A percentile compares a stretch with the other conserved stretches of the same genome.
These are phyloP conservation scores for Nesogale talazaci DNA, from an alignment of 2,113 vertebrate species.

Conservation along the genomic window DNA sequence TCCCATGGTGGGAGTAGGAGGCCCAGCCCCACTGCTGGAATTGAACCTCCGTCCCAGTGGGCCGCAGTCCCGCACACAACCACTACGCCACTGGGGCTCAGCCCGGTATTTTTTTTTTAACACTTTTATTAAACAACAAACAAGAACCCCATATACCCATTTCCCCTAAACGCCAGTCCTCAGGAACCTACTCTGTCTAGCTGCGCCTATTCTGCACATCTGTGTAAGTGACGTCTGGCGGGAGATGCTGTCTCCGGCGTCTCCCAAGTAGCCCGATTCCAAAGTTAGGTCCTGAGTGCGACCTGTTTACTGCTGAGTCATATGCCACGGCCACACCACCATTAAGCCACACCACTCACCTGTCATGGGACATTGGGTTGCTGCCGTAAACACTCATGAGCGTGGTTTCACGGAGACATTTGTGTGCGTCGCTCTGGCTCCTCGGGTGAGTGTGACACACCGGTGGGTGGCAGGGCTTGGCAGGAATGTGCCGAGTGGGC, in stretches of 20 bases:
- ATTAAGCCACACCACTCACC: neutral
- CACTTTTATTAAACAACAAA: too few relatives aligned
- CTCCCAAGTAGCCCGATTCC: neutral
- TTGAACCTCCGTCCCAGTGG: too few relatives aligned
- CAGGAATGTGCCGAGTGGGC: neutral
- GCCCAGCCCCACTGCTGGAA: too few relatives aligned
- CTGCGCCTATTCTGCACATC: neutral
- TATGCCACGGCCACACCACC: neutral
- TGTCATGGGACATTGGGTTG: neutral
- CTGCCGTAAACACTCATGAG: neutral
- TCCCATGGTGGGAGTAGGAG: too few relatives aligned
- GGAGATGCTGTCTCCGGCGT: neutral
- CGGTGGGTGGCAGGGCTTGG: too few relatives aligned
- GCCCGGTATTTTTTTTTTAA: too few relatives aligned
- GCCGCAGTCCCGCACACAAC: too few relatives aligned
- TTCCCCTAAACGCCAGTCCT: too few relatives aligned
- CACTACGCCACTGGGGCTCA: too few relatives aligned
- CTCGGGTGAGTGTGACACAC: neutral
- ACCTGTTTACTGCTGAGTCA: neutral
- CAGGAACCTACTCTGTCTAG: neutral
- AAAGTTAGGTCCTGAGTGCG: neutral
- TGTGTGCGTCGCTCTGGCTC: neutral
- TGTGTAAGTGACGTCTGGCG: neutral
- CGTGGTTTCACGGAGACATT: neutral
- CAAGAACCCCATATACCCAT: too few relatives aligned